A percentile compares a stretch with the other conserved stretches of the same genome.
These are phyloP conservation scores for Loripinus fragilis DNA, from an alignment of 2,888 invertebrate genomes.

Conservation along the genomic window DNA sequence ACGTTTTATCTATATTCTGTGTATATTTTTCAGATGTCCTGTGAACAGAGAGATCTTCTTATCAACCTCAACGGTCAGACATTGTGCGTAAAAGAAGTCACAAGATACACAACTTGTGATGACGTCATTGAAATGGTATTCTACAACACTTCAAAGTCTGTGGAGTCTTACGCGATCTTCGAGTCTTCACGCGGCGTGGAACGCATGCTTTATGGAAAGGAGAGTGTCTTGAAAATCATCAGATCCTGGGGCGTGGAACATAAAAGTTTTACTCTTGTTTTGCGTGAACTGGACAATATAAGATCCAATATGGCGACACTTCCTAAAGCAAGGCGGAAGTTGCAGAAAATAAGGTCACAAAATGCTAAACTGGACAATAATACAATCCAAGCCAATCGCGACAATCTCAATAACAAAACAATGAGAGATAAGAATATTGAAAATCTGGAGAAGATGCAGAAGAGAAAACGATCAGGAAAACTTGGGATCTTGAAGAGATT, in stretches of 20 bases:
- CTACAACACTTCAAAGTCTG: background rate
- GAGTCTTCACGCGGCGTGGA: conserved; percentile 56
- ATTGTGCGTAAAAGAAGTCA: background rate
- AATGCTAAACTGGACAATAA: background rate
- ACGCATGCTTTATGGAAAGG: conserved; percentile 50
- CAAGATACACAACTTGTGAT: conserved; percentile 48
- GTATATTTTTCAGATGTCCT: too few species aligned
- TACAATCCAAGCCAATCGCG: background rate
- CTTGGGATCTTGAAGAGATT: background rate
- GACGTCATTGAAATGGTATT: conserved; percentile 38
- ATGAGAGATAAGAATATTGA: background rate
- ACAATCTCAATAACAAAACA: background rate
- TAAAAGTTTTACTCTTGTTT: conserved; percentile 1
- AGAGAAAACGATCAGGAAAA: background rate
- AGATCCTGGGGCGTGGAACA: conserved; percentile 48
- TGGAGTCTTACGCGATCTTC: conserved; percentile 44
- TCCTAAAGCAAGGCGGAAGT: conserved; percentile 24
- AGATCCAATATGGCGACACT: conserved; percentile 36
- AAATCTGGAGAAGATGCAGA: background rate
- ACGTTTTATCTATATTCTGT: too few species aligned
- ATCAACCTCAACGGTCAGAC: background rate
- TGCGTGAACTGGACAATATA: conserved; percentile 12
- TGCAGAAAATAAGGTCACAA: conserved; percentile 12
- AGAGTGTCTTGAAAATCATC: conserved; percentile 48
- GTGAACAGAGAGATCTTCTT: background rate